Evolutionary conservation across 2,113 vertebrate genomes (phyloP).

Genomic region (Catagonus wagneri): DNA sequence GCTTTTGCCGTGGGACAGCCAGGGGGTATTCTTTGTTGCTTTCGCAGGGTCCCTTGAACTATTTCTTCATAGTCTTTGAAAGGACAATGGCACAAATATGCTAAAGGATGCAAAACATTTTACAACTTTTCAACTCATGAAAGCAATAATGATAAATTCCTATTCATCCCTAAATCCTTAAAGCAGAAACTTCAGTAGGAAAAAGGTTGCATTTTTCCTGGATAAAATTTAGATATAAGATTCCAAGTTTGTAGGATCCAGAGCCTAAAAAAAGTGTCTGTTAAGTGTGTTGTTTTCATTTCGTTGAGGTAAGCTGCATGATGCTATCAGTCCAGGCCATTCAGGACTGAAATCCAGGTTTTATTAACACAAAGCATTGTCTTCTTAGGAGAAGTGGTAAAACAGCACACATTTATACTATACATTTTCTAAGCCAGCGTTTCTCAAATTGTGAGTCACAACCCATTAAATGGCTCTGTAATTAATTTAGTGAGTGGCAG

Average conservation of each 20-base stretch:
- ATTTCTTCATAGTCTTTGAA: neutral
- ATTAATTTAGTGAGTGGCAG: neutral
- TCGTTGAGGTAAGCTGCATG: neutral
- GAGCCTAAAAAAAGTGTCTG: neutral
- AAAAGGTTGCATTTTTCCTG: neutral
- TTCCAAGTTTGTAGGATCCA: neutral
- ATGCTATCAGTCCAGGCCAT: neutral
- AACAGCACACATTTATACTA: neutral
- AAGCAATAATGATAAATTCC: neutral
- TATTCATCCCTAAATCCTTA: neutral
- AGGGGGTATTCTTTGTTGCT: neutral
- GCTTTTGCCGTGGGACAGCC: neutral
- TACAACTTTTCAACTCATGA: neutral
- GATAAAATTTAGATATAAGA: neutral
- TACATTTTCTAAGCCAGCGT: conserved; percentile 31
- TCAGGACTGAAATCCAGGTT: neutral
- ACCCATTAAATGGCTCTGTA: neutral
- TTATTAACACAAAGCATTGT: neutral
- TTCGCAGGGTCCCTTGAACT: neutral
- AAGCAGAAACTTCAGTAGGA: neutral
- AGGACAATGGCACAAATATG: neutral
- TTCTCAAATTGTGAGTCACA: conserved; percentile 28
- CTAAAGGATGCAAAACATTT: neutral
- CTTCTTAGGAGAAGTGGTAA: neutral
- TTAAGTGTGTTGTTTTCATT: neutral